A percentile compares a stretch with the other conserved stretches of the same genome.
Evolutionary conservation across 2,888 invertebrate species (phyloP).

Genomic region (Spodoptera littoralis): DNA sequence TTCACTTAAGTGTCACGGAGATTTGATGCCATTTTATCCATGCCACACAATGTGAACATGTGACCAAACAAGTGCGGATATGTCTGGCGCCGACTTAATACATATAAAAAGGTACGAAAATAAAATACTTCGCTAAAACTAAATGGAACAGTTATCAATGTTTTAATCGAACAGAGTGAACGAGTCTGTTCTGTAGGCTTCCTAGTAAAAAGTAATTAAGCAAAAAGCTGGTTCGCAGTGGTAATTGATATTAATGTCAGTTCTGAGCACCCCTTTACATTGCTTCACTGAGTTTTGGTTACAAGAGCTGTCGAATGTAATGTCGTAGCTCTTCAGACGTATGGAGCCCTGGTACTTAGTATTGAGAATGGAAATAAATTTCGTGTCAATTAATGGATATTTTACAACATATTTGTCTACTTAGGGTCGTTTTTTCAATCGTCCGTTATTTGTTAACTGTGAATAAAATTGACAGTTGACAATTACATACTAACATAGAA

Average conservation of each 20-base stretch:
- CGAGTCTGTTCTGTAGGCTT: slow-evolving; percentile 7
- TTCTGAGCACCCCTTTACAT: slow-evolving; percentile 9
- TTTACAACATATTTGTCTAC: no score
- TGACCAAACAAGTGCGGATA: no score
- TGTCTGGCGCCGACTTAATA: no score
- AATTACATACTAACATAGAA: no score
- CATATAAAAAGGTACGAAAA: no score
- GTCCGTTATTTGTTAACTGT: no score
- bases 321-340: neutral
- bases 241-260: slow-evolving; percentile 31
- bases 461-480: no score
- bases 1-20: no score
- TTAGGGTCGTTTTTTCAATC: no score
- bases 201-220: slow-evolving; percentile 29
- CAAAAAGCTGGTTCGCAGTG: slow-evolving; percentile 30
- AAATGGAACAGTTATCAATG: slow-evolving; percentile 21
- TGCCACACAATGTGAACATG: no score
- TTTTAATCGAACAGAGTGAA: slow-evolving; percentile 18
- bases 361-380: neutral
- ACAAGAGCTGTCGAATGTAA: slow-evolving; percentile 8
- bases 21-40: no score
- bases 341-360: slow-evolving; percentile 9
- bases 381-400: neutral
- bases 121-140: neutral
- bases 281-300: slow-evolving; percentile 19